Percentiles rank a stretch among this genome's conserved stretches.
Evolutionary conservation across 2,113 vertebrate genomes (phyloP).

Genomic region (Mesembrinibis cayennensis): DNA sequence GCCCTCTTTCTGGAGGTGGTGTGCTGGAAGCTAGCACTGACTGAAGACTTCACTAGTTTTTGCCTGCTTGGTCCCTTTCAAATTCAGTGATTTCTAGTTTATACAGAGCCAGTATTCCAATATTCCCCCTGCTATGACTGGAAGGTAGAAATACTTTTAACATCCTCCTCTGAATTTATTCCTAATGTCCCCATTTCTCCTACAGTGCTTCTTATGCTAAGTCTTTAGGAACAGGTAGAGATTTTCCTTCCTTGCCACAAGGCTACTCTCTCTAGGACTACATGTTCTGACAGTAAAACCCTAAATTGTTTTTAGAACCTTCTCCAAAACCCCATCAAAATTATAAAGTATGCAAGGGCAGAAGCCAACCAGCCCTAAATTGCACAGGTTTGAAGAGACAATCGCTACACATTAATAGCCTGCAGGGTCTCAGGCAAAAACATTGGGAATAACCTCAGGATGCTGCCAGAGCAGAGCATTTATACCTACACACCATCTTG

Average conservation of each 20-base stretch:
- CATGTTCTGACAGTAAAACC: neutral
- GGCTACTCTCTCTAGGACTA: neutral
- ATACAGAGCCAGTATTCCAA: neutral
- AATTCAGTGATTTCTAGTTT: neutral
- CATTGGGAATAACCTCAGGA: neutral
- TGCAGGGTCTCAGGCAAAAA: accelerated
- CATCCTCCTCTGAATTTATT: neutral
- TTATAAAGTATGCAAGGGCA: neutral
- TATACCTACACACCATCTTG: neutral
- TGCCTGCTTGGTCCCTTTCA: neutral
- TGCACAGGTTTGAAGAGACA: neutral
- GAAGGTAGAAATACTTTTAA: neutral
- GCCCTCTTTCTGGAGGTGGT: neutral
- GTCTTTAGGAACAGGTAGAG: neutral
- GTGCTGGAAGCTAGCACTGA: neutral
- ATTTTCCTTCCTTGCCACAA: neutral
- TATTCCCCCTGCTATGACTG: neutral
- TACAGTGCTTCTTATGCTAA: neutral
- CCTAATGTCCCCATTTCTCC: neutral
- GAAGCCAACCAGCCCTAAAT: neutral
- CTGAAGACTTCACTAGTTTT: neutral
- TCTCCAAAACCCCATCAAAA: neutral
- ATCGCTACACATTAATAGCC: accelerated
- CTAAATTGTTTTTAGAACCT: neutral
- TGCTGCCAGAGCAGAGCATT: neutral